Base-by-base conservation (phyloP, 53 echinoderm and acorn worm genomes). In the Holothuria leucospilota region DNA sequence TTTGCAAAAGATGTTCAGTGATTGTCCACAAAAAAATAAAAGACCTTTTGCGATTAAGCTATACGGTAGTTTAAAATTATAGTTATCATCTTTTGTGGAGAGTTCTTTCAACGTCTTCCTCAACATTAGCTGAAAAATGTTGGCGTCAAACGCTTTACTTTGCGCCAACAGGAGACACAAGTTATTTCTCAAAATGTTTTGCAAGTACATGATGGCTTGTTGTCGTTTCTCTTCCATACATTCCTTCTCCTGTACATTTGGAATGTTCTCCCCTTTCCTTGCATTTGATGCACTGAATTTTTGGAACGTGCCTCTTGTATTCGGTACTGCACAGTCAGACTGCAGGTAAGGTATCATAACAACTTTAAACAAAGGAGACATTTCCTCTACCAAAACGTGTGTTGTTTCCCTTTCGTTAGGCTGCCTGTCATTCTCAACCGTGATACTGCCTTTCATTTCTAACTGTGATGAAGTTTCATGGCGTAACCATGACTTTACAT, bases 41-140 rank as follows among this genome's bases (percentile, higher is more conserved):
- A 78, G 78, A 56, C 78, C 27, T 58, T 78, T 78, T 5, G 78
- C 78, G 12, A 78, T 59, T 4, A 78, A 26, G 11, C 51, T 0
- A 59, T 78, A 14, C n/a, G 78, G 78, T 23, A 59, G 78, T 27
- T 78, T 78, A 46, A 53, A 9, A 49, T 49, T 49, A 4, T 11
- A 0, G 13, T 0, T 13, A 0, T 49, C 49, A 9, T 49, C 10
- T 13, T 49, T 49, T 49, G 49, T 49, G 21, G 78, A 27, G 16
- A 78, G 78, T 13, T 78, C 78, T 26, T 78, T 78, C 25, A 78
- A 16, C 13, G 78, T 51, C 16, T 58, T 46, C 2, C 30, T 53
- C 9, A 78, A 51, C 78, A 78, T 58, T 21, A 78, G 34, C 29
- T 78, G 78, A 18, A 58, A 78, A 27, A 29, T 13, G 56, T 78